These are phyloP conservation scores for Apamea anceps DNA, from an alignment of 2,888 invertebrate genomes.

Conservation along the genomic window DNA sequence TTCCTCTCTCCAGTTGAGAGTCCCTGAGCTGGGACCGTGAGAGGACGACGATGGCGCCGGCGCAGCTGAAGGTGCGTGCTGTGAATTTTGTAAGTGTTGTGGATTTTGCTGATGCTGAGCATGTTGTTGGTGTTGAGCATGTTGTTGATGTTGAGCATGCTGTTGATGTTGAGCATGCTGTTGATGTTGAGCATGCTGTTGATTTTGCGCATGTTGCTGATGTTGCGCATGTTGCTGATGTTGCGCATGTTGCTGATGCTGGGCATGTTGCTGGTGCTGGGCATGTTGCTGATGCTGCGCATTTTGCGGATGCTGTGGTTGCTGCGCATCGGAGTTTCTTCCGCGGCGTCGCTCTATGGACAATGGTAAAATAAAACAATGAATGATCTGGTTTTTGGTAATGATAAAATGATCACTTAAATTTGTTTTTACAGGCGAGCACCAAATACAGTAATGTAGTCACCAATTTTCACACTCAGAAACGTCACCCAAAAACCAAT, in stretches of 20 bases:
- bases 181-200: conserved; percentile 11
- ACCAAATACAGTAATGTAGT: background rate
- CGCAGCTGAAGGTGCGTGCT: conserved; percentile 33
- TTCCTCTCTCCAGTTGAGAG: conserved; percentile 88
- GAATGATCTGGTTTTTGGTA: background rate
- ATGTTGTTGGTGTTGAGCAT: conserved; percentile 32
- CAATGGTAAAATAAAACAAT: conserved; percentile 9
- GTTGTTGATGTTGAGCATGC: conserved; percentile 61
- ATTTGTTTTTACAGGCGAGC: background rate
- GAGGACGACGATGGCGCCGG: conserved; percentile 27
- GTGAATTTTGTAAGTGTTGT: conserved; percentile 40
- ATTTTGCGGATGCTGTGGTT: conserved; percentile 34
- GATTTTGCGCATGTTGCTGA: conserved; percentile 60
- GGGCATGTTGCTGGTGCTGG: conserved; percentile 35
- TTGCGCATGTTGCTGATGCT: conserved; percentile 31
- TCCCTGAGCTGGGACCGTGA: conserved; percentile 69
- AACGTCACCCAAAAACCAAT: background rate
- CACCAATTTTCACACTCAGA: background rate
- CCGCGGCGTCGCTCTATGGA: conserved; percentile 63
- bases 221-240: conserved; percentile 25
- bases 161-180: conserved; percentile 30
- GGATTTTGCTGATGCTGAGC: conserved; percentile 34
- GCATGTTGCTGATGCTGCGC: conserved; percentile 21
- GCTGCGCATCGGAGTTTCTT: conserved; percentile 69
- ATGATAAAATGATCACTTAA: background rate